phyloP scores from a whole-genome alignment of 1,140 invertebrate genomes.

The Chrysoperla carnea region DNA sequence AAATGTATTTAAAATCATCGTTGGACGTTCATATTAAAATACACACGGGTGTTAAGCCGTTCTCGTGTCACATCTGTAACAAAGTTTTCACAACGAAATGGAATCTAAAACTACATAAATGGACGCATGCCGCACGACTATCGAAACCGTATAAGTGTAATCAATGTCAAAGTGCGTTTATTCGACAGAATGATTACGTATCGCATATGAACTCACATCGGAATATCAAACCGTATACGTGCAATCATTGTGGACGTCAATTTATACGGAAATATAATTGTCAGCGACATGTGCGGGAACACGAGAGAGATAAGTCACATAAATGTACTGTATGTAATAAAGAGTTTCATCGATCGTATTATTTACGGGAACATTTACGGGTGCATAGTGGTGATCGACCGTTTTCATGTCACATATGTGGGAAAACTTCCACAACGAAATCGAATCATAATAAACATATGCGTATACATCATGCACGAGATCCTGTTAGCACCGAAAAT shows the following conservation, averaged over 20 bases:
- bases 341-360: constrained; percentile 71
- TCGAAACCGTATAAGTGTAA: constrained; percentile 74
- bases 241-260: constrained; percentile 83
- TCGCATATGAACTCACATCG: constrained; percentile 73
- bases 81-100: constrained; percentile 75
- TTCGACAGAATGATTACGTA: constrained; percentile 57
- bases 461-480: constrained; percentile 70
- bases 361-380: constrained; percentile 69
- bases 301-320: constrained; percentile 75
- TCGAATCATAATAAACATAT: constrained; percentile 80
- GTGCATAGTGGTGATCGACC: constrained; percentile 71
- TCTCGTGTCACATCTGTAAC: constrained; percentile 63
- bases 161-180: constrained; percentile 65
- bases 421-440: constrained; percentile 70
- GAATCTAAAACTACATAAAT: constrained; percentile 74
- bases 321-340: constrained; percentile 77
- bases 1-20: constrained; percentile 57
- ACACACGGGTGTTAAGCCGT: constrained; percentile 55
- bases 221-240: constrained; percentile 66
- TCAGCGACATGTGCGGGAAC: constrained; percentile 74
- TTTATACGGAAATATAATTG: constrained; percentile 89
- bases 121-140: constrained; percentile 70
- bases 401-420: constrained; percentile 70
- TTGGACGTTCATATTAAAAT: constrained; percentile 64
- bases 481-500: constrained; percentile 67